Conservation (phyloP, 2,797 vertebrate species). For the Prunella strophiata region DNA sequence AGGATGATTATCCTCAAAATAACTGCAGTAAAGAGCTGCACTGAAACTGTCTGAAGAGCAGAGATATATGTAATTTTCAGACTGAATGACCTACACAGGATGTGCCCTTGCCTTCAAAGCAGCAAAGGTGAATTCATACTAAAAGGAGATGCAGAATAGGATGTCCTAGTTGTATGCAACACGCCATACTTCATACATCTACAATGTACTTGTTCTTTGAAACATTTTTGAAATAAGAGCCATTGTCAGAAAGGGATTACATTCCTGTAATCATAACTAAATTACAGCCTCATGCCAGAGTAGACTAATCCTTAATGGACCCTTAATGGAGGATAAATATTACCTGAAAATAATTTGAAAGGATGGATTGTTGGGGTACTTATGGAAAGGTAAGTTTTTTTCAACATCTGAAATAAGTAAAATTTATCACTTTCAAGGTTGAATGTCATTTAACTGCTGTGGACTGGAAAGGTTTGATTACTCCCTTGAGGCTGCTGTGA, state of each 20-base stretch:
- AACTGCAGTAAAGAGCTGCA: background rate
- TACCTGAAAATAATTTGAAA: background rate
- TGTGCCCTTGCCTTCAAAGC: background rate
- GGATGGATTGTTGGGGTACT: background rate
- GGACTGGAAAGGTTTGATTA: background rate
- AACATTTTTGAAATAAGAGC: background rate
- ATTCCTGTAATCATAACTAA: background rate
- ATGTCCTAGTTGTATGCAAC: rapidly evolving
- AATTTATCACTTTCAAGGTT: background rate
- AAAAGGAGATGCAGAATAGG: background rate
- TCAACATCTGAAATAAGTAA: background rate
- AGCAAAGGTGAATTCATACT: background rate
- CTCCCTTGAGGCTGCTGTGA: background rate
- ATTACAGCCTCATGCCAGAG: background rate
- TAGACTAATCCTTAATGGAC: background rate
- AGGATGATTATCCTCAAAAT: background rate
- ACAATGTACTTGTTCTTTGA: background rate
- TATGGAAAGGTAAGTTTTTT: background rate
- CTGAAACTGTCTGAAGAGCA: background rate
- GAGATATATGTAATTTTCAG: background rate
- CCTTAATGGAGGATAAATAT: background rate
- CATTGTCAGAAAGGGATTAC: background rate
- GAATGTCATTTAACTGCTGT: background rate
- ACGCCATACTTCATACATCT: background rate
- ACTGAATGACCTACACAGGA: background rate